Percentiles rank a stretch among this genome's conserved stretches.
Evolutionary conservation across 2,113 vertebrate genomes (phyloP).

Genomic region (Globicephala melas): DNA sequence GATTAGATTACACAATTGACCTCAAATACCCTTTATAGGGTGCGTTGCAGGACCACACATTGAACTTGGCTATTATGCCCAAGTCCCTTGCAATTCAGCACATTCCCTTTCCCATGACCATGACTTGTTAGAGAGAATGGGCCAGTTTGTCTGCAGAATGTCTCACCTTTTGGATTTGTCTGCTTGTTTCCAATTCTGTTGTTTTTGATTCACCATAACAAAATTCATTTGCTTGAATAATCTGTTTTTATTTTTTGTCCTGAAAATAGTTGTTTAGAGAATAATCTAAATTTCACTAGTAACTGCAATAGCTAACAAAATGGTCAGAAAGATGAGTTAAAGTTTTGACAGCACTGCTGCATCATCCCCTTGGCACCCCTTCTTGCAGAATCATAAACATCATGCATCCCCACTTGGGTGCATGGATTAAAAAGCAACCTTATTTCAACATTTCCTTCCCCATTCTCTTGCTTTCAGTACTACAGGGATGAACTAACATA

Average conservation of each 20-base stretch:
- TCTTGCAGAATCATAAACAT: neutral
- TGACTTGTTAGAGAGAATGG: neutral
- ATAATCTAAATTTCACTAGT: neutral
- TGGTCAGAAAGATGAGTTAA: neutral
- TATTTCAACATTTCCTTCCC: neutral
- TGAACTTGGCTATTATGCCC: neutral
- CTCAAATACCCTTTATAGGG: neutral
- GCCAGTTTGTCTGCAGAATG: no score
- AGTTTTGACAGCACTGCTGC: fast-evolving
- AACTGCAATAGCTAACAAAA: neutral
- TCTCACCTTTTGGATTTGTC: neutral
- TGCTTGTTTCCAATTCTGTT: neutral
- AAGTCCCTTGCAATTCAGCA: neutral
- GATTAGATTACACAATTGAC: neutral
- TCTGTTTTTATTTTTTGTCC: neutral
- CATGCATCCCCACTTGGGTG: no score
- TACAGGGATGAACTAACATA: neutral
- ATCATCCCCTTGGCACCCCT: fast-evolving
- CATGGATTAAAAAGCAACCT: neutral
- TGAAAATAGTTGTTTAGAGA: neutral
- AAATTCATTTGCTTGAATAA: neutral
- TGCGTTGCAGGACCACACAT: neutral
- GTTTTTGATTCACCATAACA: neutral
- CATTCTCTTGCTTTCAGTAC: neutral
- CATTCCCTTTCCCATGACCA: neutral